These are phyloP conservation scores for Larimichthys polyactis DNA, from an alignment of 2,113 vertebrate genomes.

Conservation along the genomic window DNA sequence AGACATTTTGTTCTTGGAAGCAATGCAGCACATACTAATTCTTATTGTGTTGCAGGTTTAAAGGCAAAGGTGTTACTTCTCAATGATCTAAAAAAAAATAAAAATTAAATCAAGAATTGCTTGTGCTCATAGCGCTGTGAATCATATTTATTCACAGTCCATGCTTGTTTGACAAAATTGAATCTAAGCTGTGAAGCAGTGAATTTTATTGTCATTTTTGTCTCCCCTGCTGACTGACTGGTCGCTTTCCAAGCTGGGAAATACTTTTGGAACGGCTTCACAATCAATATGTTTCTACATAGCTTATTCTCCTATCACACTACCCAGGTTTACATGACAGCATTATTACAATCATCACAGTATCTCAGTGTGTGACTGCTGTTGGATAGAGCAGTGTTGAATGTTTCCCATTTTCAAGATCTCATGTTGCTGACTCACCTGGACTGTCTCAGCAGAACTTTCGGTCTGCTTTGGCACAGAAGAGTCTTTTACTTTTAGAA, in stretches of 20 bases:
- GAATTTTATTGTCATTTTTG: constrained; percentile 12
- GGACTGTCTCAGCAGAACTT: background rate
- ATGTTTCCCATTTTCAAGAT: background rate
- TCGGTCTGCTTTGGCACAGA: background rate
- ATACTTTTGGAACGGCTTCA: background rate
- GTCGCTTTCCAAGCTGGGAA: background rate
- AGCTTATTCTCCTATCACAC: background rate
- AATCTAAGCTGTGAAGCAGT: background rate
- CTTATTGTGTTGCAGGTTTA: background rate
- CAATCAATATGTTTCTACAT: constrained; percentile 27
- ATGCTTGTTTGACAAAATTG: no score
- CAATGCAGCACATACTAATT: background rate
- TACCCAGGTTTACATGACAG: background rate
- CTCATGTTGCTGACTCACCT: background rate
- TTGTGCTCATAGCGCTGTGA: background rate
- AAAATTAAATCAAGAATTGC: background rate
- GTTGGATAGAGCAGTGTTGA: background rate
- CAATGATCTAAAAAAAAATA: background rate
- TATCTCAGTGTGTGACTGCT: background rate
- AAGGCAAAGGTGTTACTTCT: background rate
- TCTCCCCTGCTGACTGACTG: background rate
- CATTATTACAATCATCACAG: background rate
- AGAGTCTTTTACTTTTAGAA: background rate
- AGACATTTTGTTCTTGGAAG: background rate
- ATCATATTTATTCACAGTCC: background rate